Evolutionary conservation across 2,797 vertebrate genomes (phyloP), one percentile per base, ranked within the genome.

Genomic region (Heterohyrax brucei): DNA sequence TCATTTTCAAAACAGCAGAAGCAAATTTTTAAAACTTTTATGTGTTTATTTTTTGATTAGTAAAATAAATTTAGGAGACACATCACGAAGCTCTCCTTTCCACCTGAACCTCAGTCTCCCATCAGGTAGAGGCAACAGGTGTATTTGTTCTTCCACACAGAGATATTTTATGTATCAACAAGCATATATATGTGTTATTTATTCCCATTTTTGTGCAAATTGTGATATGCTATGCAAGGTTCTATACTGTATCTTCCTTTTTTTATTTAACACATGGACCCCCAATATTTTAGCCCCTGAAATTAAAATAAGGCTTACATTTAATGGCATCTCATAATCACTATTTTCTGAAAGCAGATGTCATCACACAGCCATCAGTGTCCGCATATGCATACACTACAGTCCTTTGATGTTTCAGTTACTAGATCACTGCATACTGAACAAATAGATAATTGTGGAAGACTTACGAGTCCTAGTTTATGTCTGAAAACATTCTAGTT

Each of bases 1-100:
- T 94, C 16, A 33, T 73, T 95, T 94, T 95, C 70, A 90, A 92
- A 87, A 68, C 39, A 87, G 18, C 30, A 75, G 59, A 92, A 93
- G 28, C 39, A 87, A 48, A 64, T 87, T 28, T 76, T 68, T 70
- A 82, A 75, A n/a, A 16, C 30, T 48, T 89, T 90, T 92, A 50
- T 80, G 22, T 61, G 21, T 77, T 79, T 87, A 22, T 19, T 78
- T 79, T 93, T 96, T 85, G 53, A 59, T 84, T 76, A n/a, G 85
- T 50, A 72, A 48, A 44, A 59, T 1, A 64, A 87, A 70, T 85
- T 70, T 18, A 70, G 80, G 28, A 50, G 79, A 77, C 3, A 56
- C 44, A 80, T 12, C 70, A 30, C 80, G 76, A 83, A 72, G 7
- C 48, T 76, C 18, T 88, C 39, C 21, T 50, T 93, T 21, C 13